A percentile compares a stretch with the other conserved stretches of the same genome.
Conservation (phyloP, 2,113 vertebrate genomes). For the Danio rerio region GRCz12tu NC_133197.1:13678001-13678500, state of each 20-base stretch:
- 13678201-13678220: constrained; percentile 89
- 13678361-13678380: constrained; percentile 92
- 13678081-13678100: constrained; percentile 96
- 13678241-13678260: constrained; percentile 94
- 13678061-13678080: constrained; percentile 92
- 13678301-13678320: constrained; percentile 98
- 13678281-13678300: constrained; percentile 97
- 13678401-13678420: constrained; percentile 97
- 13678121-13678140: constrained; percentile 92
- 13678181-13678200: constrained; percentile 89
- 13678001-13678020: background rate
- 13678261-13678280: constrained; percentile 94
- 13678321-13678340: constrained; percentile 91
- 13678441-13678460: constrained; percentile 90
- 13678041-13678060: constrained; percentile 91
- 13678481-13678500: constrained; percentile 88
- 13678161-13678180: constrained; percentile 98
- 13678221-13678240: constrained; percentile 99
- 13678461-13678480: constrained; percentile 90
- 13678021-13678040: constrained; percentile 71
- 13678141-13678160: constrained; percentile 97
- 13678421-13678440: constrained; percentile 93
- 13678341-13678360: constrained; percentile 95
- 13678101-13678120: constrained; percentile 97
- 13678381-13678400: constrained; percentile 94